A percentile compares a stretch with the other conserved stretches of the same genome.
Evolutionary conservation across 2,797 vertebrate genomes (phyloP).

Genomic region (Kryptopterus vitreolus): DNA sequence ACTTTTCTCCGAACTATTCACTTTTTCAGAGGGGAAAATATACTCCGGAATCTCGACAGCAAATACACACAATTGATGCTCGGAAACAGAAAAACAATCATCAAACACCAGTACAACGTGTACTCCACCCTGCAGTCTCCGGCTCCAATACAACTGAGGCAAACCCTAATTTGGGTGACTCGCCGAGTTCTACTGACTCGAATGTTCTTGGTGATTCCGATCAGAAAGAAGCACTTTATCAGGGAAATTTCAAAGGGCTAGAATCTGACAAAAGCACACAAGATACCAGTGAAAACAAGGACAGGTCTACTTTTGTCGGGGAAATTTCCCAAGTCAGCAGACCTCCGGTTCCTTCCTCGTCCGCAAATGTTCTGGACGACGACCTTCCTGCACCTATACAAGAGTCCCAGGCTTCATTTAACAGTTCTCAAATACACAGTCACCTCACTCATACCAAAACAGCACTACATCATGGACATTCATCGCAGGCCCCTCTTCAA

Average conservation of each 20-base stretch:
- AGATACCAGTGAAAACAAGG: conserved; percentile 73
- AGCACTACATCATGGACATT: conserved; percentile 47
- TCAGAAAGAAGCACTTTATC: conserved; percentile 62
- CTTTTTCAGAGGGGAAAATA: conserved; percentile 16
- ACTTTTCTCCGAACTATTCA: background rate
- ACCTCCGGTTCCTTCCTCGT: conserved; percentile 49
- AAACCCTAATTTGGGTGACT: conserved; percentile 36
- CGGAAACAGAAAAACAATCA: conserved; percentile 19
- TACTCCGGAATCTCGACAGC: conserved; percentile 18
- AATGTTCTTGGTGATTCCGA: conserved; percentile 29
- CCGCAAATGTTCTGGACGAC: conserved; percentile 57
- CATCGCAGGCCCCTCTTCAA: conserved; percentile 42
- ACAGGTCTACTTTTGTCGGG: conserved; percentile 43
- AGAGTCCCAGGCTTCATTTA: conserved; percentile 70
- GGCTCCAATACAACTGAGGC: conserved; percentile 10
- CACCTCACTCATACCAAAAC: conserved; percentile 32
- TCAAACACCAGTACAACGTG: conserved; percentile 52
- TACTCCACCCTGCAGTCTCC: conserved; percentile 29
- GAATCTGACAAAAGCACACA: conserved; percentile 58
- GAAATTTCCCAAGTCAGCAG: conserved; percentile 44
- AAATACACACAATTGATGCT: conserved; percentile 8
- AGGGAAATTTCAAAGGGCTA: conserved; percentile 57
- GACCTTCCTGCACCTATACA: conserved; percentile 74
- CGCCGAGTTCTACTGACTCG: conserved; percentile 52
- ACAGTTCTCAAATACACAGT: conserved; percentile 12